phyloP scores from a whole-genome alignment of 2,797 vertebrate genomes.

The Pseudopleuronectes americanus region DNA sequence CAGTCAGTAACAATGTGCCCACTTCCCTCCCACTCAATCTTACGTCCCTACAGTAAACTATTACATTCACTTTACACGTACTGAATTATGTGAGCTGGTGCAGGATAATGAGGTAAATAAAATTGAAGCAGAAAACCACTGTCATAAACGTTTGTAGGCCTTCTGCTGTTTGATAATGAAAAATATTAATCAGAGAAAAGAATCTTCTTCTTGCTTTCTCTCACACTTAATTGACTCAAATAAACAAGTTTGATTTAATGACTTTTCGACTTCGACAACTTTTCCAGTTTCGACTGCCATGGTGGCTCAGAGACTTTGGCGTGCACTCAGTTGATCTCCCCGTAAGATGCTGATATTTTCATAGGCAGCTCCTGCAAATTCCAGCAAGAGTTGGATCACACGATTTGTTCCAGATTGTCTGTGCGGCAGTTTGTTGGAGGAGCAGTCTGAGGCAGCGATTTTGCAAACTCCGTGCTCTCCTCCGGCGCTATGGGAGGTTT shows the following conservation, averaged over 20 bases:
- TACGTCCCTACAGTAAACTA: constrained; percentile 34
- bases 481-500: constrained; percentile 55
- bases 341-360: constrained; percentile 49
- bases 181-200: constrained; percentile 37
- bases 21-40: constrained; percentile 24
- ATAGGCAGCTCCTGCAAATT: constrained; percentile 47
- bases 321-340: background rate
- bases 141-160: constrained; percentile 40
- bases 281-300: constrained; percentile 13
- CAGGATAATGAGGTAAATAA: constrained; percentile 45
- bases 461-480: constrained; percentile 50
- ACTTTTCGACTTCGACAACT: constrained; percentile 22
- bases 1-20: constrained; percentile 34
- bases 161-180: constrained; percentile 35
- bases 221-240: constrained; percentile 19
- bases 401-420: constrained; percentile 71
- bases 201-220: background rate
- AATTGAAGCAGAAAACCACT: constrained; percentile 39
- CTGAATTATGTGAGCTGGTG: constrained; percentile 40
- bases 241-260: constrained; percentile 31
- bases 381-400: constrained; percentile 57
- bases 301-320: constrained; percentile 8
- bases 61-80: constrained; percentile 34
- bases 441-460: constrained; percentile 54
- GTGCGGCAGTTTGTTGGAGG: constrained; percentile 48